Evolutionary conservation across 2,888 invertebrate genomes (phyloP).

Genomic region (Eretmocerus hayati): DNA sequence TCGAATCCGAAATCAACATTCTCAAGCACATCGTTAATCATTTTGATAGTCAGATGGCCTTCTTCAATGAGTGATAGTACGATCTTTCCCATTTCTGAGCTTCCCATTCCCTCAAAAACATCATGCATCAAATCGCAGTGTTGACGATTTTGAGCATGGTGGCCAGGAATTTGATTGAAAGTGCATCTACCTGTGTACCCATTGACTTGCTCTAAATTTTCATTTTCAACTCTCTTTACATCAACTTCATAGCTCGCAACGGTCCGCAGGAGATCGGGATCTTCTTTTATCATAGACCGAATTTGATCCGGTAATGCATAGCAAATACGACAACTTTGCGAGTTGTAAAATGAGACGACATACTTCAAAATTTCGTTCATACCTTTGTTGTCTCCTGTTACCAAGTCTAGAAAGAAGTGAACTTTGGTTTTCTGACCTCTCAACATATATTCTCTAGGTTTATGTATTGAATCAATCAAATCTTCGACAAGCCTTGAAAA

Average conservation of each 20-base stretch:
- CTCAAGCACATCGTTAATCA: not conserved
- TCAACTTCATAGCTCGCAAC: not conserved
- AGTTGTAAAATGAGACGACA: not conserved
- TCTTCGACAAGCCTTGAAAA: not conserved
- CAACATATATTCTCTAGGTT: no score
- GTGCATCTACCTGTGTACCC: not conserved
- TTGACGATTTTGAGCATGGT: not conserved
- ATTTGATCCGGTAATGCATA: not conserved
- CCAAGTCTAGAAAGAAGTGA: no score
- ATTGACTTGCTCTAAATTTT: no score
- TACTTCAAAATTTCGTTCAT: not conserved
- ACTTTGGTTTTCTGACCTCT: no score
- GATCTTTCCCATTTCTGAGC: not conserved
- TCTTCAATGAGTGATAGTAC: not conserved
- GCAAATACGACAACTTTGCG: not conserved
- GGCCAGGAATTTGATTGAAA: not conserved
- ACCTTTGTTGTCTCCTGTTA: not conserved
- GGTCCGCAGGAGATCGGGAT: not conserved
- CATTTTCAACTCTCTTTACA: no score
- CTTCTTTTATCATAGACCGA: not conserved
- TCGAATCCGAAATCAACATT: constrained; percentile 2
- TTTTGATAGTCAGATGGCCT: not conserved
- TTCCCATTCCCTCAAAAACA: not conserved
- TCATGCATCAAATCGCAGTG: not conserved
- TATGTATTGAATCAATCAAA: not conserved